A percentile compares a stretch with the other conserved stretches of the same genome.
Conservation (phyloP, 2,888 invertebrate genomes). For the Yponomeuta cagnagella region DNA sequence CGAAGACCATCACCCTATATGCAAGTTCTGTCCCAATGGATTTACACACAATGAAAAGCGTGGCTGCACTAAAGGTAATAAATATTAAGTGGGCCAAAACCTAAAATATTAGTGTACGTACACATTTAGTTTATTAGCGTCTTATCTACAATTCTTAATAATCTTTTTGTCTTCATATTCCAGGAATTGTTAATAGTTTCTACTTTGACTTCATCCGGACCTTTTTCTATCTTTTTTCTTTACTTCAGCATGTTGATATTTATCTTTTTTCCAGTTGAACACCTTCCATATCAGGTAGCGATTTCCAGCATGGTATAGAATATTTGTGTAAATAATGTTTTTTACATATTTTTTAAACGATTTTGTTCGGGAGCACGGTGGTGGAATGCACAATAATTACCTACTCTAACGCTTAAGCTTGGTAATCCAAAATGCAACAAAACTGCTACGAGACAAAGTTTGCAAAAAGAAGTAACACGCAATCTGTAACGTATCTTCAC, state of each 20-base stretch:
- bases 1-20: constrained; percentile 95
- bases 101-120: constrained; percentile 45
- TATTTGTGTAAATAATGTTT: constrained; percentile 55
- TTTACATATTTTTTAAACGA: constrained; percentile 40
- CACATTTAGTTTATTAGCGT: constrained; percentile 44
- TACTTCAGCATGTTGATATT: constrained; percentile 66
- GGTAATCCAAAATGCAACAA: constrained; percentile 55
- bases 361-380: constrained; percentile 53
- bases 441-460: constrained; percentile 72
- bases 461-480: constrained; percentile 29
- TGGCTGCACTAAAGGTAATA: constrained; percentile 97
- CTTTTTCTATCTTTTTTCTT: constrained; percentile 59
- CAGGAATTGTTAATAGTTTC: constrained; percentile 72
- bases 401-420: constrained; percentile 50
- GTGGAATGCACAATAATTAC: constrained; percentile 22
- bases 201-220: constrained; percentile 68
- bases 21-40: constrained; percentile 97
- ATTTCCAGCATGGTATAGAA: constrained; percentile 46
- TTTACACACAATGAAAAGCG: constrained; percentile 93
- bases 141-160: constrained; percentile 62
- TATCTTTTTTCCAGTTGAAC: constrained; percentile 65
- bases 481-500: background rate
- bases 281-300: constrained; percentile 67
- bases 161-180: constrained; percentile 73
- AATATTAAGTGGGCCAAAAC: constrained; percentile 40